These are phyloP conservation scores for Diadumene lineata DNA, from an alignment of 92 coral and sea anemone species.

Conservation along the genomic window DNA sequence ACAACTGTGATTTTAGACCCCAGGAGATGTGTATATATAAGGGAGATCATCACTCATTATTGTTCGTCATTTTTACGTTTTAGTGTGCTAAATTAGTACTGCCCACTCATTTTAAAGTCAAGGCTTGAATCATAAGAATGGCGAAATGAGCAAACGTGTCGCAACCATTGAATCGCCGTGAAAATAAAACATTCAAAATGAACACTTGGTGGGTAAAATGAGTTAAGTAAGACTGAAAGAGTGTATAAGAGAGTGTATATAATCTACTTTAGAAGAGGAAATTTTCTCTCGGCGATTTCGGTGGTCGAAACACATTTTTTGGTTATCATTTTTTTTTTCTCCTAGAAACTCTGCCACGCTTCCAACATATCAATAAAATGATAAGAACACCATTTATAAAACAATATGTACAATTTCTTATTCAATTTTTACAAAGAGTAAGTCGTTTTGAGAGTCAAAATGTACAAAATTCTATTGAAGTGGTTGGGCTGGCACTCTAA, in stretches of 20 bases:
- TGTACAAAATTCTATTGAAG: conserved; percentile 24
- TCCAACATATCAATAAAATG: background rate
- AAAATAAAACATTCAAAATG: too few relatives aligned
- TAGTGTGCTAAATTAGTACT: background rate
- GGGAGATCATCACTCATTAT: background rate
- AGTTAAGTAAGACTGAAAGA: background rate
- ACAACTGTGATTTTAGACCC: background rate
- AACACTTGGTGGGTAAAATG: background rate
- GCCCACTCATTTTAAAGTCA: too few relatives aligned
- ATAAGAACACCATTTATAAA: background rate
- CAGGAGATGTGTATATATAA: background rate
- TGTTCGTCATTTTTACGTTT: background rate
- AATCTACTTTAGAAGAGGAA: too few relatives aligned
- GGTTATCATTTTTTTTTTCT: background rate
- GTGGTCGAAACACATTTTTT: background rate
- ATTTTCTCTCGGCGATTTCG: too few relatives aligned
- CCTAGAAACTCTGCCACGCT: background rate
- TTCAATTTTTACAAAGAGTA: background rate
- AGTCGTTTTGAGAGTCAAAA: background rate
- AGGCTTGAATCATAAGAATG: too few relatives aligned
- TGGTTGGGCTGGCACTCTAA: conserved; percentile 2
- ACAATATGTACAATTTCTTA: background rate
- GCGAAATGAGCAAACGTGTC: background rate
- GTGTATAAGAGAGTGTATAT: too few relatives aligned
- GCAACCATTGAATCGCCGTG: too few relatives aligned